A percentile compares a stretch with the other conserved stretches of the same genome.
Evolutionary conservation across 35 echinoderm and acorn worm species (phyloP).

Genomic region (Heliocidaris erythrogramma): DNA sequence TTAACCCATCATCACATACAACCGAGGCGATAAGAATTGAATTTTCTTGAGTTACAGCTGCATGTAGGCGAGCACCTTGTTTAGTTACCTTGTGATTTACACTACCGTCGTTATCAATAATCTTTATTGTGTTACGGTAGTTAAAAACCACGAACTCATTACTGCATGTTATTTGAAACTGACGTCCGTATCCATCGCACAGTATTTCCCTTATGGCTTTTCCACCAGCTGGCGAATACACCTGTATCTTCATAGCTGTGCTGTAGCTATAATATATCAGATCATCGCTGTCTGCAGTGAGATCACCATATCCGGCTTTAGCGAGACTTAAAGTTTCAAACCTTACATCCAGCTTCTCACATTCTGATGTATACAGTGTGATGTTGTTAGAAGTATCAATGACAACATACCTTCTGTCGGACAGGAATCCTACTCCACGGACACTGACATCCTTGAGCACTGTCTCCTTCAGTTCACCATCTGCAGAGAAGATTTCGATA

Average conservation of each 20-base stretch:
- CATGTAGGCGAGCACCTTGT: no score
- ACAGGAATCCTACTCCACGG: neutral
- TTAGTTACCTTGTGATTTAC: no score
- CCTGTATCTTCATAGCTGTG: neutral
- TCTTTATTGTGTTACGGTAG: no score
- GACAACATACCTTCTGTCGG: neutral
- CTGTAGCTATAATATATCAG: neutral
- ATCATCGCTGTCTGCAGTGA: neutral
- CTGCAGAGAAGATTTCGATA: no score
- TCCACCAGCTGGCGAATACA: neutral
- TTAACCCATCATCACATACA: no score
- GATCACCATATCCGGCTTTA: neutral
- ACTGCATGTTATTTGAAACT: no score
- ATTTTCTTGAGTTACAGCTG: no score
- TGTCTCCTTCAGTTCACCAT: neutral
- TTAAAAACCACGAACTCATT: no score
- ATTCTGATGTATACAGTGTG: neutral
- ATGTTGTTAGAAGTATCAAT: neutral
- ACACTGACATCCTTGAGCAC: neutral
- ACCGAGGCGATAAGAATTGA: no score
- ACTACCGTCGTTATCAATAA: no score
- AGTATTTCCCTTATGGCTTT: neutral
- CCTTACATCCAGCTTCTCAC: neutral
- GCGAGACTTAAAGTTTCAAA: neutral
- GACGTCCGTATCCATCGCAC: no score